Base-by-base conservation (phyloP, 2,113 vertebrate species). In the Acanthisitta chloris region DNA sequence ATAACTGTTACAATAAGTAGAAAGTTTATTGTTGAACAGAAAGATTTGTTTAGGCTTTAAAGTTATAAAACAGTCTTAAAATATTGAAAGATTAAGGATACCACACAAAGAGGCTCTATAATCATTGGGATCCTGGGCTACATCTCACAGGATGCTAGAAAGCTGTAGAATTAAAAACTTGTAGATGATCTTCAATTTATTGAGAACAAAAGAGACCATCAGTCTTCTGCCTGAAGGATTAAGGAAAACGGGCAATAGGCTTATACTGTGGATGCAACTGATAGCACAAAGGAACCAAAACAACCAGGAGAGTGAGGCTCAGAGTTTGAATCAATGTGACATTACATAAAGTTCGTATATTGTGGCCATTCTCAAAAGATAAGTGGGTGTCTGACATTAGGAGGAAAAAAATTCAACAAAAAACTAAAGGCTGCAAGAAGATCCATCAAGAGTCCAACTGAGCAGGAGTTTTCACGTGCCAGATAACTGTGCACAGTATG, bases 401-500 rank as follows among this genome's bases (percentile, higher is more conserved):
- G 43, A n/a, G 18, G 7, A 6, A 88, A 33, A 74, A 23, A 33
- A n/a, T n/a, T n/a, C n/a, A 42, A 51, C 42, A 14, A 74, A 58
- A 17, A 86, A 29, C 1, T 18, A 66, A 94, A 43, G 7, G 4
- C 25, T 92, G 8, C 11, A 51, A 88, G 28, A 64, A 76, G 17
- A 10, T 77, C 31, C 12, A 69, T 65, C 40, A 80, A n/a, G 36
- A 43, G 14, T 42, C 45, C 48, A 81, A 8, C 8, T 28, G 33
- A 59, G 14, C 17, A 34, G 20, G 5, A 70, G 5, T 10, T 69
- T 72, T 76, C 33, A 51, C 0, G 0, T 65, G 36, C 10, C 40
- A 65, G 66, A 72, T 72, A 42, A 51, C 18, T 25, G 6, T 43
- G 45, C 2, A 2, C 18, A 52, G 25, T 46, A 40, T 34, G 46